Evolutionary conservation across 2,113 vertebrate species (phyloP).

Genomic region (Canis aureus): DNA sequence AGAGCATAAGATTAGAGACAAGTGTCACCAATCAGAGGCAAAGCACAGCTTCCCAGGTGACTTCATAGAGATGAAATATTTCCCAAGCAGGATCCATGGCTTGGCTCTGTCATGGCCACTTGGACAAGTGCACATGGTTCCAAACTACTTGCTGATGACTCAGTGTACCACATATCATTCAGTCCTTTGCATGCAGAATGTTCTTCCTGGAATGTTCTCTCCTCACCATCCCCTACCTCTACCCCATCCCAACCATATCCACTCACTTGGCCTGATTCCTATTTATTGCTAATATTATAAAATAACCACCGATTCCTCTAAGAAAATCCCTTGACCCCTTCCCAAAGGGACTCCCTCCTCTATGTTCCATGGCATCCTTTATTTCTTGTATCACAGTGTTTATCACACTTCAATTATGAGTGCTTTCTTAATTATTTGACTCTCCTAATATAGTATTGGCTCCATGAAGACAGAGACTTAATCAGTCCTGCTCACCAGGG

Average conservation of each 20-base stretch:
- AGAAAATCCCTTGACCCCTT: background rate
- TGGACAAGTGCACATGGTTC: background rate
- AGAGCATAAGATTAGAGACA: background rate
- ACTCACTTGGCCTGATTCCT: background rate
- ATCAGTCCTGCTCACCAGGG: background rate
- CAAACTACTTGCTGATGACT: background rate
- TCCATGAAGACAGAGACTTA: background rate
- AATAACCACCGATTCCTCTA: background rate
- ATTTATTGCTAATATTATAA: background rate
- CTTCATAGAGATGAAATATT: conserved; percentile 3
- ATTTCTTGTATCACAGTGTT: background rate
- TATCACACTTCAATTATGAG: background rate
- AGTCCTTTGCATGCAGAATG: background rate
- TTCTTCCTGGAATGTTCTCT: background rate
- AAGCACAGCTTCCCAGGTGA: background rate
- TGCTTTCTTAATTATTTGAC: background rate
- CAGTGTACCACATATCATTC: background rate
- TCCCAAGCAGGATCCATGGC: background rate
- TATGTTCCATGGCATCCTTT: background rate
- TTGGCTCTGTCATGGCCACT: background rate
- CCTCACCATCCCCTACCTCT: background rate
- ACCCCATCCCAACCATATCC: background rate
- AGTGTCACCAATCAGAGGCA: background rate
- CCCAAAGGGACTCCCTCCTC: background rate
- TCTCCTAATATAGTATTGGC: background rate